Percentiles rank a stretch among this genome's conserved stretches.
phyloP scores from a whole-genome alignment of 2,797 vertebrate species.

The Micrastur ruficollis region DNA sequence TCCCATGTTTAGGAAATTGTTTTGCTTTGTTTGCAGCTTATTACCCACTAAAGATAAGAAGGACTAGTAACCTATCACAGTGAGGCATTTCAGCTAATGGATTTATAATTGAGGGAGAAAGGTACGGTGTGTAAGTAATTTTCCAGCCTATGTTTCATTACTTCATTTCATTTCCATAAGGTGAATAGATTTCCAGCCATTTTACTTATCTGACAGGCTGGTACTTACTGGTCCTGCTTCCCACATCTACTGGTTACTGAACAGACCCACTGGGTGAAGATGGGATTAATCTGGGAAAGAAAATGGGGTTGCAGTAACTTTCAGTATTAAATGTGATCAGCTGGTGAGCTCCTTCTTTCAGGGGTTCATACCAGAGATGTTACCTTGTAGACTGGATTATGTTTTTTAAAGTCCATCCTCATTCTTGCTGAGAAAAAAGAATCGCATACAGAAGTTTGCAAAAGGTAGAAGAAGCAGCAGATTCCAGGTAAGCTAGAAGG shows the following conservation, averaged over 20 bases:
- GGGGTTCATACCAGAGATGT: not conserved
- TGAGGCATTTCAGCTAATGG: not conserved
- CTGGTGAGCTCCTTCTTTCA: not conserved
- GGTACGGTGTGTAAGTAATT: not conserved
- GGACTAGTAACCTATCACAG: not conserved
- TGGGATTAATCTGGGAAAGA: not conserved
- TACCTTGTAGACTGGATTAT: conserved; percentile 60
- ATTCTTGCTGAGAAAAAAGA: conserved; percentile 53
- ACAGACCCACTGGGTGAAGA: not conserved
- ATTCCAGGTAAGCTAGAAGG: conserved; percentile 47
- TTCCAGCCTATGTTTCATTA: not conserved
- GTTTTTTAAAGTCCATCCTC: conserved; percentile 39
- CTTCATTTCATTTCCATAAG: not conserved
- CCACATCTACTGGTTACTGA: not conserved
- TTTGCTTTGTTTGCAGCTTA: conserved; percentile 38
- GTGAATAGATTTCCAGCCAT: not conserved
- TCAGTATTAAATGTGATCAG: not conserved
- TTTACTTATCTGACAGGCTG: not conserved
- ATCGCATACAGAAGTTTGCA: conserved; percentile 22
- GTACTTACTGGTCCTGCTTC: not conserved
- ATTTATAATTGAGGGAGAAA: not conserved
- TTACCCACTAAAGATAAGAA: conserved; percentile 31
- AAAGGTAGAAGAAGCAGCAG: conserved; percentile 61
- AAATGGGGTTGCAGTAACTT: not conserved
- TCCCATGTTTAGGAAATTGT: not conserved